Conservation (phyloP, 2,797 vertebrate genomes). For the Ispidina lecontei region DNA sequence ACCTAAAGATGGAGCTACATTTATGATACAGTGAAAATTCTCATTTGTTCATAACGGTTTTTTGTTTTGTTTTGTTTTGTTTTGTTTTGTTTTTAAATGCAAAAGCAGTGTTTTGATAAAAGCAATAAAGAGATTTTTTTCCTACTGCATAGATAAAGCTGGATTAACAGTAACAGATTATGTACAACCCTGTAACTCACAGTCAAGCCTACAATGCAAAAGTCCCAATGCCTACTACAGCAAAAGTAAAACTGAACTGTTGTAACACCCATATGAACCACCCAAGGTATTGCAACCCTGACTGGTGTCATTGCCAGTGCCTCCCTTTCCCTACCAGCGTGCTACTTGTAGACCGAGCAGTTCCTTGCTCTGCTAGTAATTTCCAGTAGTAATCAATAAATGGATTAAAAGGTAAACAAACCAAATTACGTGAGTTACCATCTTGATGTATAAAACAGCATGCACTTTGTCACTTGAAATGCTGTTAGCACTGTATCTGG, state of each 20-base stretch:
- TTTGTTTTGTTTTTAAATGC: not conserved
- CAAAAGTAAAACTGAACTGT: not conserved
- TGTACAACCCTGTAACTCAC: accelerated
- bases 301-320: accelerated
- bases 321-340: not conserved
- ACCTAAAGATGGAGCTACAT: not conserved
- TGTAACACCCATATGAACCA: not conserved
- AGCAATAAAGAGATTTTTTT: not conserved
- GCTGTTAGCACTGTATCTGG: not conserved
- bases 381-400: slow-evolving; percentile 19
- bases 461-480: not conserved
- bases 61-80: not conserved
- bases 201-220: not conserved
- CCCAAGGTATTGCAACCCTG: not conserved
- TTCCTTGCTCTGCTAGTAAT: not conserved
- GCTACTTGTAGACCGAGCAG: not conserved
- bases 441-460: not conserved
- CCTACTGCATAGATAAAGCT: not conserved
- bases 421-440: not conserved
- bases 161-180: not conserved
- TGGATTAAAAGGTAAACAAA: not conserved
- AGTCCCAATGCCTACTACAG: not conserved
- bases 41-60: not conserved
- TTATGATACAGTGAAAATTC: not conserved
- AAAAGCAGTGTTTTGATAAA: not conserved